Conservation (phyloP, 2,888 invertebrate genomes). For the Zygaena filipendulae region DNA sequence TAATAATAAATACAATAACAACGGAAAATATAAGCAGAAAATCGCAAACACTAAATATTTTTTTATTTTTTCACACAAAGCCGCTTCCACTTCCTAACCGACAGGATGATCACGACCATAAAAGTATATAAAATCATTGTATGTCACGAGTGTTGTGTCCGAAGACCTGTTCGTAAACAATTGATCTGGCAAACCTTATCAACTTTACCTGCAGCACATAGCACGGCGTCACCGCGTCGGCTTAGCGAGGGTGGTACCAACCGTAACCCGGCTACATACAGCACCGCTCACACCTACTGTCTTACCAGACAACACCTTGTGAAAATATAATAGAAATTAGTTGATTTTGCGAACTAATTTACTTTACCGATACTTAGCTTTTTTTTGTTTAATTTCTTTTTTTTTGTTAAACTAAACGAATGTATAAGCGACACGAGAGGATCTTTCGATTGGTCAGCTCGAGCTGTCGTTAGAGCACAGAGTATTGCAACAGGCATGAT, state of each 20-base stretch:
- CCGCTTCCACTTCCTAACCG: constrained; percentile 64
- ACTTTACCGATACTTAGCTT: too few relatives aligned
- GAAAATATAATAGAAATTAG: constrained; percentile 67
- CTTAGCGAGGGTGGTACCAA: constrained; percentile 50
- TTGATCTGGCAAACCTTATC: constrained; percentile 58
- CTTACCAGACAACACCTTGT: constrained; percentile 69
- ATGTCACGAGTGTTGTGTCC: constrained; percentile 46
- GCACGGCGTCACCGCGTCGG: constrained; percentile 42
- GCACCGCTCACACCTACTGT: constrained; percentile 65
- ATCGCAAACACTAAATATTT: constrained; percentile 3
- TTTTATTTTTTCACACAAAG: too few relatives aligned
- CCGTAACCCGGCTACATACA: constrained; percentile 56
- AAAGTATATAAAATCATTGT: constrained; percentile 45
- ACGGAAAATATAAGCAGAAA: constrained; percentile 10
- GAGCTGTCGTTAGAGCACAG: constrained; percentile 43
- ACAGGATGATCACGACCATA: constrained; percentile 60
- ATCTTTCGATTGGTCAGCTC: constrained; percentile 49
- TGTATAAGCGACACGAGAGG: constrained; percentile 43
- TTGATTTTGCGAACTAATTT: constrained; percentile 59
- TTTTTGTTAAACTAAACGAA: constrained; percentile 41
- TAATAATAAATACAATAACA: constrained; percentile 6
- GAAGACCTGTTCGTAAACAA: constrained; percentile 45
- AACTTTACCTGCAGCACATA: constrained; percentile 57
- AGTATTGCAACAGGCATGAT: constrained; percentile 37
- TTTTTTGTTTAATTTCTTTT: constrained; percentile 32